Conservation (phyloP, 2,797 vertebrate species). For the Hyperoplus immaculatus region DNA sequence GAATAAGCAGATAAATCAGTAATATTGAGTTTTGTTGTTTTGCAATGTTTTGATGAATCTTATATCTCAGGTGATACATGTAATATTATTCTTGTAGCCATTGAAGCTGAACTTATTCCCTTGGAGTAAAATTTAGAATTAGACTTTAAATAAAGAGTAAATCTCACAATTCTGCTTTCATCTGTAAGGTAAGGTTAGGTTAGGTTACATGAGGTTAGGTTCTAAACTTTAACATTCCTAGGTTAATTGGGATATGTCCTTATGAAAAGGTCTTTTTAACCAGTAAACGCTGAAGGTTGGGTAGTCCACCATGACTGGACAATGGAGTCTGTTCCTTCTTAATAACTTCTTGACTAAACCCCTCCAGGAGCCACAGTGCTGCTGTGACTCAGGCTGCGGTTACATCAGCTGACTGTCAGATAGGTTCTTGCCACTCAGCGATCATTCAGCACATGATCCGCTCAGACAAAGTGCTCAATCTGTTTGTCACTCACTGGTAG, state of each 20-base stretch:
- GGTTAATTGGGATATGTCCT: not conserved
- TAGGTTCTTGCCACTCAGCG: slow-evolving; percentile 73
- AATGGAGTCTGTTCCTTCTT: slow-evolving; percentile 16
- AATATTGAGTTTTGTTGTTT: not conserved
- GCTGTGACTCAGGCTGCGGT: slow-evolving; percentile 70
- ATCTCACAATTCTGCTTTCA: not conserved
- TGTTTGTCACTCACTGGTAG: slow-evolving; percentile 63
- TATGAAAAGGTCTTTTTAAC: not conserved
- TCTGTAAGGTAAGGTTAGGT: not conserved
- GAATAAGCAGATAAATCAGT: not conserved
- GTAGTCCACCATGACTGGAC: slow-evolving; percentile 16
- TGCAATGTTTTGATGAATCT: not conserved
- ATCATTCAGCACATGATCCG: slow-evolving; percentile 74
- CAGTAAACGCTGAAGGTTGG: slow-evolving; percentile 4
- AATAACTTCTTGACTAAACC: slow-evolving; percentile 26
- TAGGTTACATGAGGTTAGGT: not conserved
- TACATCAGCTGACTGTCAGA: slow-evolving; percentile 79
- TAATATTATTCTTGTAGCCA: not conserved
- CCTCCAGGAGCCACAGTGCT: slow-evolving; percentile 27
- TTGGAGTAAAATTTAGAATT: not conserved
- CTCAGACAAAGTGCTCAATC: slow-evolving; percentile 71
- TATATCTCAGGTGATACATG: not conserved
- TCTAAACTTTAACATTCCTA: not conserved
- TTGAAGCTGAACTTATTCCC: not conserved
- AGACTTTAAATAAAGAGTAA: not conserved